Base-by-base conservation (phyloP, 2,888 invertebrate genomes). In the Acrocyrtus sp. region DNA sequence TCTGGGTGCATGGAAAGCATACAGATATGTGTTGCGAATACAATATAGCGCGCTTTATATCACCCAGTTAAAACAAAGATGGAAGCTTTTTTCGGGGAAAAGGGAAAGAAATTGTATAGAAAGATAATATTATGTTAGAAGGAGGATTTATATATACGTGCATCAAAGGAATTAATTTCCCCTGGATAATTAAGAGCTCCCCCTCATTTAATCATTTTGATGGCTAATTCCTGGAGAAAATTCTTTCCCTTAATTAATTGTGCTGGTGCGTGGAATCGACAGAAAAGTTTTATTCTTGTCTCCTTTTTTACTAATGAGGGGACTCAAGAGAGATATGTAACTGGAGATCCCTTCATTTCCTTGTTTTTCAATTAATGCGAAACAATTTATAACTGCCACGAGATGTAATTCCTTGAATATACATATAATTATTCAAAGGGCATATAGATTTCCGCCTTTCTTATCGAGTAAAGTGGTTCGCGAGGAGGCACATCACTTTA, bases 161-260 rank as follows among this genome's bases (percentile, higher is more conserved):
- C 45, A 66, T 66, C 66, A 66, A 66, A 66, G 66, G 66, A 66
- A 66, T 66, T 66, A 66, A 66, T 66, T 66, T 66, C 56, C 29
- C 47, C 66, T 26, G 56, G 56, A 54, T 66, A 66, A 66, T 56
- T 66, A 56, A 66, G 66, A 66, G 66, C 50, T 54, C 39, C 48
- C 65, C 56, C 66, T 66, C 47, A 57, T 56, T 66, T 56, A 66
- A 54, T 66, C 66, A 56, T 57, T 54, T 22, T 65, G 63, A 53
- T 65, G 54, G 54, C 66, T 66, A 66, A 66, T 66, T 66, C 66
- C 60, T 56, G 54, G 56, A 66, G 60, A 66, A 66, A n/a, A n/a
- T 57, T 57, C 39, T 66, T n/a, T 57, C 17, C 66, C 47, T 56
- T 56, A 66, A 66, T 66, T 66, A 66, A 66, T 65, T 65, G 63